Evolutionary conservation across 2,888 invertebrate species (phyloP), one percentile per base, ranked within the genome.

Genomic region (Nephrotoma appendiculata): DNA sequence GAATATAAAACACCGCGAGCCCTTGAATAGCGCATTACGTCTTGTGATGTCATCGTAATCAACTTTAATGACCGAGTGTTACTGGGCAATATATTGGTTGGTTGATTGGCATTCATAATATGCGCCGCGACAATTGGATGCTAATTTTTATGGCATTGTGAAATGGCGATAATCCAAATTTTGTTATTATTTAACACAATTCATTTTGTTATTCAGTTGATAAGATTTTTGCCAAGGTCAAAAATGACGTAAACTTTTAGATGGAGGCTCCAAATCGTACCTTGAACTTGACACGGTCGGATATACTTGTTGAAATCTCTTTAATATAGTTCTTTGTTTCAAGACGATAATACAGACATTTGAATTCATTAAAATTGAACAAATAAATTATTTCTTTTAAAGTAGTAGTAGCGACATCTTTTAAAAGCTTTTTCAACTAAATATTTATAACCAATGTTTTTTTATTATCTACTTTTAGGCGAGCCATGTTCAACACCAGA

Each of bases 401-500:
- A 9, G 19, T 19, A 11, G 31, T 71, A 1, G 71, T 31, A n/a
- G 71, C 3, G 71, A 71, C 71, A 71, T 9, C 71, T 71, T 11
- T 7, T 71, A 6, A 9, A 31, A 9, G 31, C 31, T 31, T 71
- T 31, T 31, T 31, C 5, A 31, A 71, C 2, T 31, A 5, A 7
- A 12, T 84, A n/a, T 19, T 19, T 19, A 31, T 41, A 41, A 31
- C 2, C 12, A 42, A 42, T 42, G 2, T 42, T n/a, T 7, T 42
- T 41, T 84, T 84, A 12, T 42, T 84, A 42, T 87, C 86, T 41
- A 48, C 11, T 85, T 86, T 85, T 85, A 87, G 87, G 87, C 41
- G 89, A 89, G 88, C 88, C 89, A 86, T 92, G 92, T 88, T 88
- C 89, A 11, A 90, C 90, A 0, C 91, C 91, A 6, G 90, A 91